phyloP scores from a whole-genome alignment of 2,888 invertebrate genomes.

The Xylota segnis region DNA sequence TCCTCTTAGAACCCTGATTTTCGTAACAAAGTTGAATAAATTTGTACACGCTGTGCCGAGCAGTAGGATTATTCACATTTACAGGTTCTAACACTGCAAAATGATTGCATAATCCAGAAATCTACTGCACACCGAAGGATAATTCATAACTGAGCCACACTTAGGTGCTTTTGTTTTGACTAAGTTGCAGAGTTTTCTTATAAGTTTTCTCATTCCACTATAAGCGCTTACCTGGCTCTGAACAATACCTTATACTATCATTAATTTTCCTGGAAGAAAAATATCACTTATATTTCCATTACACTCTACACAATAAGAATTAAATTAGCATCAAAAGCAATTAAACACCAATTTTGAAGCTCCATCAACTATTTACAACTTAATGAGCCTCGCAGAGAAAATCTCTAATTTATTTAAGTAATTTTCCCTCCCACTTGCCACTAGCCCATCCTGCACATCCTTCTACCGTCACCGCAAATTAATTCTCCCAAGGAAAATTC shows the following conservation, averaged over 20 bases:
- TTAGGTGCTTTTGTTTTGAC: too few relatives aligned
- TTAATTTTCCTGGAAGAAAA: background rate
- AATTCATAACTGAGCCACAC: too few relatives aligned
- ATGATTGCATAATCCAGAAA: too few relatives aligned
- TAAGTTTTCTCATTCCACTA: too few relatives aligned
- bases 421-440: constrained; percentile 3
- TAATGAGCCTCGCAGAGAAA: constrained; percentile 40
- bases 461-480: background rate
- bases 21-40: too few relatives aligned
- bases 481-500: constrained; percentile 40
- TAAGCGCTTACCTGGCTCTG: background rate
- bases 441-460: background rate
- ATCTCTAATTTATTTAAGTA: constrained; percentile 54
- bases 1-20: too few relatives aligned
- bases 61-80: too few relatives aligned
- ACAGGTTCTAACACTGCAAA: too few relatives aligned
- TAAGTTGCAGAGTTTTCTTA: too few relatives aligned
- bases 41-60: too few relatives aligned
- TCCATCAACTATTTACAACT: constrained; percentile 44
- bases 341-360: constrained; percentile 57
- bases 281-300: constrained; percentile 19
- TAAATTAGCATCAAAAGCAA: constrained; percentile 34
- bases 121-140: too few relatives aligned
- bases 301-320: background rate
- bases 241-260: background rate